Conservation (phyloP, 2,113 vertebrate genomes). For the Sardina pilchardus region DNA sequence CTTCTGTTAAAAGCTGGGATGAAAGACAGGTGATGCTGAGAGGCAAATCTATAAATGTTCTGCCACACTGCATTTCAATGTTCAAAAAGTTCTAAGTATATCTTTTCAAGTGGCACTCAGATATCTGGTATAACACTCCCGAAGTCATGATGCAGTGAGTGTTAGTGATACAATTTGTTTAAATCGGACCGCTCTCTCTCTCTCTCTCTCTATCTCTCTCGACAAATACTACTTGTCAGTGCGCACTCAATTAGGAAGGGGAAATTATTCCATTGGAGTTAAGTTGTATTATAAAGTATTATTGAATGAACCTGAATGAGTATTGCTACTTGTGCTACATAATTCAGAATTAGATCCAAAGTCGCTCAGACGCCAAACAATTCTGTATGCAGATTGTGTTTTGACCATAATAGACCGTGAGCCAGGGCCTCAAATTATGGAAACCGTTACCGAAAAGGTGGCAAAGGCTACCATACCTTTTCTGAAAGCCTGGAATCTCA, state of each 20-base stretch:
- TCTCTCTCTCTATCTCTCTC: background rate
- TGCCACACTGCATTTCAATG: conserved; percentile 24
- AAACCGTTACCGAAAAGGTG: too few relatives aligned
- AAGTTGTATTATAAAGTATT: background rate
- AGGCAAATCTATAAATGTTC: conserved; percentile 10
- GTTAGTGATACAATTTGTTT: background rate
- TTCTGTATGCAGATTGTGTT: background rate
- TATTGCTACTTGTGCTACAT: background rate
- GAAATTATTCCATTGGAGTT: background rate
- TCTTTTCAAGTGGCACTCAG: conserved; percentile 20
- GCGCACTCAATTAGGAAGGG: background rate
- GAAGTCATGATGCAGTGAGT: background rate
- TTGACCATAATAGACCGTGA: background rate
- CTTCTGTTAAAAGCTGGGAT: background rate
- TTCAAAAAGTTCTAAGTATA: conserved; percentile 24
- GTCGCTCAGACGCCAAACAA: background rate
- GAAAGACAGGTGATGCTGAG: background rate
- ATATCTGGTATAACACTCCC: background rate
- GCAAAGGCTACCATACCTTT: too few relatives aligned
- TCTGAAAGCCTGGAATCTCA: too few relatives aligned
- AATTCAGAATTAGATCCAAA: background rate
- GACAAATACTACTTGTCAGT: background rate
- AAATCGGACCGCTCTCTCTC: background rate
- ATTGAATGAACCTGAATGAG: background rate
- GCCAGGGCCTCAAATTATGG: too few relatives aligned